These are phyloP conservation scores for Leptura quadrifasciata DNA, from an alignment of 2,888 invertebrate species.

Conservation along the genomic window DNA sequence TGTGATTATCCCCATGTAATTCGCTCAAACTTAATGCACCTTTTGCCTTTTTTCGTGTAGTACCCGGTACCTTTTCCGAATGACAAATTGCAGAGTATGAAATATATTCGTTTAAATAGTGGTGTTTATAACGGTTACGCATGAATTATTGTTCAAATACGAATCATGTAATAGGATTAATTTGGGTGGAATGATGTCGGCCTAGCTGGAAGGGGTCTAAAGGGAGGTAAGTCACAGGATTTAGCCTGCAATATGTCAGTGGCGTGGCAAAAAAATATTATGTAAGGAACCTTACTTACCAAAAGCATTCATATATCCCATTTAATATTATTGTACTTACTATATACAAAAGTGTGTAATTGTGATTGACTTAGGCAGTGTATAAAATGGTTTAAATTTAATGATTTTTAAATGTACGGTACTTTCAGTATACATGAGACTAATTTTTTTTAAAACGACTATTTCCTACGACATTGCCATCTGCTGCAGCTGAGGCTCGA, in stretches of 20 bases:
- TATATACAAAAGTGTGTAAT: too few species aligned
- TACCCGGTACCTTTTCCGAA: conserved; percentile 56
- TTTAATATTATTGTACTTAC: too few species aligned
- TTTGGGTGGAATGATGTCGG: conserved; percentile 67
- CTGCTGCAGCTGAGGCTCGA: too few species aligned
- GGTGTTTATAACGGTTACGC: conserved; percentile 68
- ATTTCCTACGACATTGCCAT: too few species aligned
- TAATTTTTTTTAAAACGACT: too few species aligned
- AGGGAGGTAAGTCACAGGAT: conserved; percentile 41
- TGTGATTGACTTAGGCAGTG: too few species aligned
- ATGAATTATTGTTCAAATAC: conserved; percentile 68
- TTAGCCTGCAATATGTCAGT: conserved; percentile 32
- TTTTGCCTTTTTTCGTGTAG: conserved; percentile 10
- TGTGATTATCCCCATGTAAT: conserved; percentile 32
- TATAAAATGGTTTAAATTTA: too few species aligned
- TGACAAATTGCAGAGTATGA: conserved; percentile 66
- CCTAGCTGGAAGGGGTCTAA: conserved; percentile 52
- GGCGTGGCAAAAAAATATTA: background rate
- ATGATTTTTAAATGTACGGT: too few species aligned
- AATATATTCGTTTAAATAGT: conserved; percentile 68
- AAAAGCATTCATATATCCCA: too few species aligned
- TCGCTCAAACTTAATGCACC: conserved; percentile 28
- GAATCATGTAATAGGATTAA: conserved; percentile 68
- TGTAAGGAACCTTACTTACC: background rate
- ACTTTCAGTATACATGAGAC: too few species aligned